Evolutionary conservation across 1,140 invertebrate species (phyloP), one percentile per base, ranked within the genome.

Genomic region (Stegodyphus dumicola): DNA sequence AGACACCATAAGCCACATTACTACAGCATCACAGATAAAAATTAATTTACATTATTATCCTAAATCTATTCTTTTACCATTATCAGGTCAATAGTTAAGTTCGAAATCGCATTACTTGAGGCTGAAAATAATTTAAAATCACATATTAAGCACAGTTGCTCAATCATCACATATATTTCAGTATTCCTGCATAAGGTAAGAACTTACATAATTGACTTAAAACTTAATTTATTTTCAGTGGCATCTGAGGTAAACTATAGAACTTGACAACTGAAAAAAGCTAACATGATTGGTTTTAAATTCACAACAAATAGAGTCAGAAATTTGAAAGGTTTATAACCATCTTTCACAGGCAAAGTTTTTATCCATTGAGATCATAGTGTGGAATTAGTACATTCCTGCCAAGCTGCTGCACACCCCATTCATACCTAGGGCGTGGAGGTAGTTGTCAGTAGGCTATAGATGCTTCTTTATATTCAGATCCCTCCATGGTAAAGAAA

Each of bases 381-480:
- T 85, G 81, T 69, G 81, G 81, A 85, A 85, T 85, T 33, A 85
- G 70, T 56, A 85, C 64, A 77, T 76, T 85, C 74, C 74, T 67
- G 52, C 74, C 56, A 77, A 66, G 71, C 81, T 76, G 81, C 52
- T 75, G 73, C 73, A 85, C 81, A 85, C 81, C 81, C 81, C 81
- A 85, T 69, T 85, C 73, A 77, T 85, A 85, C 51, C 73, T 85
- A 85, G 81, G 81, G 81, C 74, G 81, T 85, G 81, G 81, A 85
- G 84, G 76, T 85, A 78, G 74, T 85, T 87, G 78, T 85, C 77
- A 87, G 76, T 87, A 87, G 48, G 87, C 87, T 56, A 87, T 75
- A 15, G 98, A 99, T 92, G 98, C 98, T 93, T 99, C 98, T 92
- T 99, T 99, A 92, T 99, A 99, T 91, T 99, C 98, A 71, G 96